Base-by-base conservation (phyloP, 2,797 vertebrate genomes). In the Peromyscus aztecus region DNA sequence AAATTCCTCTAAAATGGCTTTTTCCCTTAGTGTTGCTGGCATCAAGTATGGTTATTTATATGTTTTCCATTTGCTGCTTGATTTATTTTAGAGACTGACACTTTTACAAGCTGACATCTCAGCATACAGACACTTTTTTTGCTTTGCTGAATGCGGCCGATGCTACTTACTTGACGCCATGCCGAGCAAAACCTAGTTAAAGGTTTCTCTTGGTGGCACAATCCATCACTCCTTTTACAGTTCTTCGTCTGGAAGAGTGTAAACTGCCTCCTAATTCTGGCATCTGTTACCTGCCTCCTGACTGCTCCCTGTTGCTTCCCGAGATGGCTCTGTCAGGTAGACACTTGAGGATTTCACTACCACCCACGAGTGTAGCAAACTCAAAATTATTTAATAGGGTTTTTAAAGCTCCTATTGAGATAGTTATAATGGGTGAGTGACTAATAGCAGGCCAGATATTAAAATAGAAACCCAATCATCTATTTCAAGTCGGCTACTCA, bases 51-150 rank as follows among this genome's bases (percentile, higher is more conserved):
- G 97, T 98, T 97, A 98, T 97, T 98, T 97, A 96, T 97, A 91
- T 97, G 95, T 96, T 97, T 98, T 95, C 91, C 69, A 69, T 94
- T 98, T 96, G 96, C 93, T 97, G 57, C 97, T 96, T 96, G 95
- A 97, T 98, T 98, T 98, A 97, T 97, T 98, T 97, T 96, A 89
- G 95, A 97, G 95, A 97, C 92, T 97, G 97, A 97, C 97, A 97
- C 97, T 97, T 98, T 97, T 96, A 96, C 84, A 97, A 96, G 97
- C 97, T 97, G 96, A 94, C 96, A 97, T 98, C 93, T 97, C 95
- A 90, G 97, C 97, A 90, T 61, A 94, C 95, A 97, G 97, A 97
- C 92, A 93, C 96, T 97, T 96, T 92, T 93, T 89, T 96, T 83
- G 83, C 96, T 95, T 84, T 23, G 11, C 97, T 77, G 97, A 97